Evolutionary conservation across 2,888 invertebrate species (phyloP).

Genomic region (Phaedon cochleariae): DNA sequence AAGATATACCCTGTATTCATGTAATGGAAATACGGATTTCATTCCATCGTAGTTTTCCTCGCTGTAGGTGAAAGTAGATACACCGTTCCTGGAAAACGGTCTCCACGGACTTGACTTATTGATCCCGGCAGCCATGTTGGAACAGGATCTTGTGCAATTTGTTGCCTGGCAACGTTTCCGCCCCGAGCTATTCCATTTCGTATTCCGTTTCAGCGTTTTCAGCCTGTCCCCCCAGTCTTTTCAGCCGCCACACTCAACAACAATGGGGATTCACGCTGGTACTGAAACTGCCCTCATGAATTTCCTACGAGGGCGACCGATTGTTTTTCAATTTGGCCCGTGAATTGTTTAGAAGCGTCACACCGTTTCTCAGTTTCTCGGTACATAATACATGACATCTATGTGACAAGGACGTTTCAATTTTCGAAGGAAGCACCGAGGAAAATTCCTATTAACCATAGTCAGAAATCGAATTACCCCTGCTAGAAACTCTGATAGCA

Average conservation of each 20-base stretch:
- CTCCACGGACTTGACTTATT: constrained; percentile 61
- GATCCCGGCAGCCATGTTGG: constrained; percentile 59
- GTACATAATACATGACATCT: no score
- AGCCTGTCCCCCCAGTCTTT: constrained; percentile 32
- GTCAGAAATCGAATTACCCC: no score
- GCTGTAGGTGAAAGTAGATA: constrained; percentile 8
- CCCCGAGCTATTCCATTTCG: constrained; percentile 52
- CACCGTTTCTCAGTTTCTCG: no score
- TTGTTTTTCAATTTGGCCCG: background rate
- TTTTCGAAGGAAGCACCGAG: no score
- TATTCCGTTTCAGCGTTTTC: constrained; percentile 38
- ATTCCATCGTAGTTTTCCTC: no score
- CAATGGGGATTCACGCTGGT: constrained; percentile 33
- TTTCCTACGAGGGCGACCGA: background rate
- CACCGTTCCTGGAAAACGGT: constrained; percentile 23
- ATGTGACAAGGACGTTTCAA: no score
- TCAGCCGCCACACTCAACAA: constrained; percentile 39
- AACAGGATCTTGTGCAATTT: constrained; percentile 50
- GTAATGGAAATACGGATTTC: no score
- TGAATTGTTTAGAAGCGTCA: no score
- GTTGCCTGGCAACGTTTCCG: constrained; percentile 58
- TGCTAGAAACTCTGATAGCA: no score
- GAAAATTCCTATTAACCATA: no score
- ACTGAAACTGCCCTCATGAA: constrained; percentile 9
- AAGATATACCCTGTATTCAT: no score